phyloP scores from a whole-genome alignment of 2,888 invertebrate genomes.

The Periphyllus acericola region DNA sequence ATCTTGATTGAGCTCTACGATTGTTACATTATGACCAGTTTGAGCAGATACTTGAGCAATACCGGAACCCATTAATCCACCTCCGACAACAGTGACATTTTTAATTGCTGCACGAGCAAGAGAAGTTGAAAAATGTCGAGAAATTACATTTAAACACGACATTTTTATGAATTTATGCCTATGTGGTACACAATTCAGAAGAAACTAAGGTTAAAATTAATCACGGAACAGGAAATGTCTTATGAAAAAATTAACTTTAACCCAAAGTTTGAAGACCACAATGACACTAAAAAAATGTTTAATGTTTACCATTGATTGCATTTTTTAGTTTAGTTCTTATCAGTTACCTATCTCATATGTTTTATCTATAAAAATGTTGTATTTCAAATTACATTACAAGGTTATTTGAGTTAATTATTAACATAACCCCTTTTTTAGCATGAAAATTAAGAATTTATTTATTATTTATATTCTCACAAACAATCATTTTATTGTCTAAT shows the following conservation, averaged over 20 bases:
- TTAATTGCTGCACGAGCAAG: constrained; percentile 71
- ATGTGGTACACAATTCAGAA: not conserved
- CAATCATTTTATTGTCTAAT: too few species aligned
- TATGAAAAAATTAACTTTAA: not conserved
- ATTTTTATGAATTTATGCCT: constrained; percentile 12
- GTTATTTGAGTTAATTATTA: not conserved
- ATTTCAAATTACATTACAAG: not conserved
- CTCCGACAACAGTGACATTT: constrained; percentile 85
- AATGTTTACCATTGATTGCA: not conserved
- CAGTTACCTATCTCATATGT: not conserved
- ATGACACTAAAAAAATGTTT: not conserved
- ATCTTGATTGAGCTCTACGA: constrained; percentile 81
- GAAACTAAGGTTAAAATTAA: not conserved
- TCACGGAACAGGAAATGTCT: constrained; percentile 9
- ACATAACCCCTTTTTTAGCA: not conserved
- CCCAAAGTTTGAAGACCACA: not conserved
- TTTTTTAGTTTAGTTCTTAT: not conserved
- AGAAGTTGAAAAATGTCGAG: constrained; percentile 64
- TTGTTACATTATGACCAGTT: constrained; percentile 81
- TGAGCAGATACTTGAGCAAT: constrained; percentile 92
- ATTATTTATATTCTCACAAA: not conserved
- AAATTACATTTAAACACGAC: constrained; percentile 51
- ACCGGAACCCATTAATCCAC: constrained; percentile 89
- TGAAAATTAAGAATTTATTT: not conserved
- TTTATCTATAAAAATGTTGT: not conserved